phyloP scores from a whole-genome alignment of 2,888 invertebrate species.

The Lithophane semibrunnea region DNA sequence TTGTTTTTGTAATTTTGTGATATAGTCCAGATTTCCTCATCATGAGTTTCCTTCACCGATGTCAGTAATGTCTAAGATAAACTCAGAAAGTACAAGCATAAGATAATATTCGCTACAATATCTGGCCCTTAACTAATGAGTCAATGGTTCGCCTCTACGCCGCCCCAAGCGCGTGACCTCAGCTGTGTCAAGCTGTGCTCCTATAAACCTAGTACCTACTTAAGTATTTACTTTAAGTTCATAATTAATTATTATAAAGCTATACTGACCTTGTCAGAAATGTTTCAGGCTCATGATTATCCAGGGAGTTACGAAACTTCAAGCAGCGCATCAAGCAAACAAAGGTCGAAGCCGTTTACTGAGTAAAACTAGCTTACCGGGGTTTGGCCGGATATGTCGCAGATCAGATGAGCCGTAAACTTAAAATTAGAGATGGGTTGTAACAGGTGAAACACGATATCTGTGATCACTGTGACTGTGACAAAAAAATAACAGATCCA shows the following conservation, averaged over 20 bases:
- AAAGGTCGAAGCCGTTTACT: neutral
- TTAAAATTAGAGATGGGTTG: no score
- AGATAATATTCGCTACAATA: neutral
- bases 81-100: neutral
- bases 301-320: neutral
- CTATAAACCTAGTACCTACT: slow-evolving; percentile 31
- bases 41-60: neutral
- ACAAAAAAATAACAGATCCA: no score
- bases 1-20: no score
- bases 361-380: neutral
- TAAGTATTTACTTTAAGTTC: slow-evolving; percentile 12
- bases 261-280: neutral
- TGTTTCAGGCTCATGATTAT: neutral
- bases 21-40: neutral
- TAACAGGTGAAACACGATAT: no score
- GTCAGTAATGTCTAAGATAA: neutral
- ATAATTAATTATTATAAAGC: neutral
- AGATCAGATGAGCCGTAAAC: neutral
- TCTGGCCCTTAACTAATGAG: slow-evolving; percentile 52
- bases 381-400: neutral
- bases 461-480: no score
- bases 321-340: neutral
- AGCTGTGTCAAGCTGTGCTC: slow-evolving; percentile 15
- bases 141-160: slow-evolving; percentile 35
- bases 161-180: slow-evolving; percentile 46